A percentile compares a stretch with the other conserved stretches of the same genome.
Evolutionary conservation across 2,113 vertebrate genomes (phyloP).

Genomic region (Hipposideros armiger): DNA sequence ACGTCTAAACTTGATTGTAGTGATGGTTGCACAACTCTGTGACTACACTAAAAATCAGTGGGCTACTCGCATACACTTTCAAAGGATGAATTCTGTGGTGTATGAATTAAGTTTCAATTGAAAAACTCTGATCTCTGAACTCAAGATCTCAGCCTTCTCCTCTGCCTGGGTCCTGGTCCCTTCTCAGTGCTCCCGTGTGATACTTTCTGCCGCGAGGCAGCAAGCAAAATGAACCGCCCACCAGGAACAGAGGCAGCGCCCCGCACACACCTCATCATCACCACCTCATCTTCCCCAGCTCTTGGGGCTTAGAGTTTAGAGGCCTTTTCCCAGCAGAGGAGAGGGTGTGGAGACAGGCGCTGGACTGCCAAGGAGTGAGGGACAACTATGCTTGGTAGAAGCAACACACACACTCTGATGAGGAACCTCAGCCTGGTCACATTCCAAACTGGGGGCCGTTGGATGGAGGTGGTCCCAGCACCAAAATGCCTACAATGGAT

Average conservation of each 20-base stretch:
- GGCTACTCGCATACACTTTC: neutral
- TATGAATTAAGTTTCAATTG: neutral
- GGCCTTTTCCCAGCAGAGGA: neutral
- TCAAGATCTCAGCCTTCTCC: neutral
- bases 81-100: neutral
- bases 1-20: neutral
- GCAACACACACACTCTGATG: neutral
- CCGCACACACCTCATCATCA: neutral
- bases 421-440: neutral
- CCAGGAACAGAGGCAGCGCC: fast-evolving
- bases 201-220: fast-evolving
- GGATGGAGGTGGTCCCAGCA: too few relatives aligned
- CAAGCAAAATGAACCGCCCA: fast-evolving
- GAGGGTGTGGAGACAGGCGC: fast-evolving
- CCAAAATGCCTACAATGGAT: neutral
- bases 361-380: neutral
- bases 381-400: too few relatives aligned
- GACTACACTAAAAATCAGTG: neutral
- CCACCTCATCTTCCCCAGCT: neutral
- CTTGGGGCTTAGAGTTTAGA: neutral
- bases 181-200: too few relatives aligned
- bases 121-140: neutral
- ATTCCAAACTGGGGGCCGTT: too few relatives aligned
- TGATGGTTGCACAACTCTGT: too few relatives aligned
- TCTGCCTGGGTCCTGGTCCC: too few relatives aligned